Base-by-base conservation (phyloP, 92 coral and sea anemone genomes). In the Porites cylindrica region DNA sequence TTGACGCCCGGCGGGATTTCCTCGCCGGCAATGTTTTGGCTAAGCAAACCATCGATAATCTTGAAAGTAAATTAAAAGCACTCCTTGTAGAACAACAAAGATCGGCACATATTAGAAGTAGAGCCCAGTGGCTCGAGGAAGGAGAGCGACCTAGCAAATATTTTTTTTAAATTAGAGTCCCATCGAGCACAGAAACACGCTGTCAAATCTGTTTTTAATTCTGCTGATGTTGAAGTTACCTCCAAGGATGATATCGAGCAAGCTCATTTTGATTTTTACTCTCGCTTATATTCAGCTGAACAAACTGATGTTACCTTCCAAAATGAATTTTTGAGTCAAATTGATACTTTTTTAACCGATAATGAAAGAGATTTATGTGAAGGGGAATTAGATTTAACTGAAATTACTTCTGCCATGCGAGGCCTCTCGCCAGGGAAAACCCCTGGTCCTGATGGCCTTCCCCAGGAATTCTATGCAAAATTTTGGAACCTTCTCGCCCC, bases 401-500 rank as follows among this genome's bases (percentile, higher is more conserved):
- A 89, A 62, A 76, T 85, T 26, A 3, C 6, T 1, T 2, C 4
- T 8, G 92, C 81, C 6, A 6, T 89, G 1, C 1, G n/a, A 7
- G 8, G 54, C 50, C 38, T 83, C 18, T 16, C 21, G 0, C 3
- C 47, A 0, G 67, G 59, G 12, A 89, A 83, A 69, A 60, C 85
- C 3, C 32, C 32, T 29, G 32, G 32, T 1, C 32, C 32, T 2
- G 32, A 29, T 29, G 32, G 32, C 32, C 32, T 29, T 29, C 32
- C 32, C 32, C 32, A 29, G 1, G 32, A 29, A 29, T 29, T 29
- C 32, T 29, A 29, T 29, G 1, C 32, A 29, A 68, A 75, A 29
- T 29, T 84, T 16, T 89, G 92, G 92, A 18, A 70, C 32, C 32
- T 29, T 0, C n/a, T 89, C 7, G 81, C 81, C 1, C 60, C 85